Evolutionary conservation across 1,140 invertebrate genomes (phyloP).

Genomic region (Calosoma granatense): DNA sequence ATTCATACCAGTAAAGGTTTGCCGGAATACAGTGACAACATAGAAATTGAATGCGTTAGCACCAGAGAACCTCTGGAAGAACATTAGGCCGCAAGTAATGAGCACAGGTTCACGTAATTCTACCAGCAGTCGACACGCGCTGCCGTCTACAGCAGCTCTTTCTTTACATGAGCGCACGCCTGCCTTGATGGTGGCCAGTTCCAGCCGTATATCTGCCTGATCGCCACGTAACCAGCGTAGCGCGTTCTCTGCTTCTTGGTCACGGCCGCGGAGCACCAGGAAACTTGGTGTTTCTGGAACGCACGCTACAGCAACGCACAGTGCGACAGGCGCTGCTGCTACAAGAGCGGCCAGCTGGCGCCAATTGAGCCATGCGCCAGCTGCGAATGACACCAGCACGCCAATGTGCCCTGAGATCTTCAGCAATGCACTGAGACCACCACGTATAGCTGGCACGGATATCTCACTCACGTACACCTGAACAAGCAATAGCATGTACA

Average conservation of each 20-base stretch:
- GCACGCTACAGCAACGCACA: constrained; percentile 56
- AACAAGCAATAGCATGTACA: constrained; percentile 24
- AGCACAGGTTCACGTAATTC: constrained; percentile 53
- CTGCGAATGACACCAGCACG: constrained; percentile 66
- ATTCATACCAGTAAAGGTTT: constrained; percentile 66
- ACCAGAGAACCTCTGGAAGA: constrained; percentile 74
- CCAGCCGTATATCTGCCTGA: constrained; percentile 58
- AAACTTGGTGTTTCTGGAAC: constrained; percentile 78
- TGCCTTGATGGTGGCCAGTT: constrained; percentile 50
- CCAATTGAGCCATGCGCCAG: constrained; percentile 75
- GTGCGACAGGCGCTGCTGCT: constrained; percentile 57
- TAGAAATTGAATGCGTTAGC: constrained; percentile 76
- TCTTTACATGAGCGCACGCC: neutral
- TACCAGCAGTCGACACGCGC: neutral
- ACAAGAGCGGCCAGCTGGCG: constrained; percentile 65
- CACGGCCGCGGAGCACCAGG: constrained; percentile 59
- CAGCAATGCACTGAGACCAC: constrained; percentile 70
- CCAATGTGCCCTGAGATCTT: constrained; percentile 81
- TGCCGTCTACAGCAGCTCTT: neutral
- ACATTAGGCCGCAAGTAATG: constrained; percentile 74
- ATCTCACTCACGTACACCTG: constrained; percentile 87
- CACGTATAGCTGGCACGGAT: constrained; percentile 72
- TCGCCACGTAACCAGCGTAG: constrained; percentile 66
- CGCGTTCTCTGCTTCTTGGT: constrained; percentile 66
- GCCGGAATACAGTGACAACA: constrained; percentile 66